A percentile compares a stretch with the other conserved stretches of the same genome.
Evolutionary conservation across 2,797 vertebrate genomes (phyloP).

Genomic region (Typhlichthys subterraneus): DNA sequence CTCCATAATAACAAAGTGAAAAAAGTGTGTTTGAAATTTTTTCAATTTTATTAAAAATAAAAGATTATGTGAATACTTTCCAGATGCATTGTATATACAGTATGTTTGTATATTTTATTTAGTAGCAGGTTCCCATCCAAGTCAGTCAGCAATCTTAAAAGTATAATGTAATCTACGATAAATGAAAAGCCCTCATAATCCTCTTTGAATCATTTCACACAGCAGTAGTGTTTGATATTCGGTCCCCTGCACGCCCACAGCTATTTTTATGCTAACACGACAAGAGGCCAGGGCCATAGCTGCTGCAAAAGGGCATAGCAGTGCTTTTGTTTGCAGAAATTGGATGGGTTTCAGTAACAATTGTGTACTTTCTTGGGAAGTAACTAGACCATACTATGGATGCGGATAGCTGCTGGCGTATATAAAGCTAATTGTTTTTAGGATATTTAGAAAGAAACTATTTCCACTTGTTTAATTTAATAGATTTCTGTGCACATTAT

Average conservation of each 20-base stretch:
- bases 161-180: slow-evolving; percentile 7
- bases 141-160: slow-evolving; percentile 11
- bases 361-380: slow-evolving; percentile 8
- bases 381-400: slow-evolving; percentile 8
- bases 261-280: slow-evolving; percentile 7
- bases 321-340: slow-evolving; percentile 54
- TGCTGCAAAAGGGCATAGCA: slow-evolving; percentile 27
- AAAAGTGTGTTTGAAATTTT: too few relatives aligned
- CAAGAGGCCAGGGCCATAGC: slow-evolving; percentile 22
- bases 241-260: slow-evolving; percentile 23
- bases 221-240: slow-evolving; percentile 50
- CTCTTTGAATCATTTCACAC: slow-evolving; percentile 56
- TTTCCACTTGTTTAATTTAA: too few relatives aligned
- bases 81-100: too few relatives aligned
- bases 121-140: not conserved
- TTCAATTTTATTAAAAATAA: too few relatives aligned
- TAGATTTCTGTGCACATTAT: too few relatives aligned
- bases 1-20: too few relatives aligned
- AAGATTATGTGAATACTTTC: too few relatives aligned
- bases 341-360: slow-evolving; percentile 23
- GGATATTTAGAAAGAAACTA: too few relatives aligned
- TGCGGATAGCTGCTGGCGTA: slow-evolving; percentile 16
- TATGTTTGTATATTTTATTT: too few relatives aligned
- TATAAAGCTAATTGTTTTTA: not conserved
- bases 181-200: slow-evolving; percentile 34